These are phyloP conservation scores for Pyrocephalus nanus DNA, from an alignment of 2,797 vertebrate genomes.

Conservation along the genomic window DNA sequence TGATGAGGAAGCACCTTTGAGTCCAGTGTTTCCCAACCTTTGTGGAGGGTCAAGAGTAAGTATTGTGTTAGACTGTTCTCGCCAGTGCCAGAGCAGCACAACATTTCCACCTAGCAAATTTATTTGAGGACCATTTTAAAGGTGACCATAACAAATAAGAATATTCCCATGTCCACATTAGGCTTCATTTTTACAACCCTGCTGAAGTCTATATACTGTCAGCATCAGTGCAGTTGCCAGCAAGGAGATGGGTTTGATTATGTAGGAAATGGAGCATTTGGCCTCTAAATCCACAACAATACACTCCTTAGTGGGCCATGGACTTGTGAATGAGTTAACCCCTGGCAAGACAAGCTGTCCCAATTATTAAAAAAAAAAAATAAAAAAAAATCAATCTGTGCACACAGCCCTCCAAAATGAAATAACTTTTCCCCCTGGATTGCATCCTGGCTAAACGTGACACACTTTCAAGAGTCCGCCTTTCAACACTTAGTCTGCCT, in stretches of 20 bases:
- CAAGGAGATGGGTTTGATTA: not conserved
- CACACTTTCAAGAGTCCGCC: not conserved
- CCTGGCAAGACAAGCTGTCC: not conserved
- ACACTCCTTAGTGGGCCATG: fast-evolving
- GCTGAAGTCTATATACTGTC: fast-evolving
- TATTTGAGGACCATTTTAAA: not conserved
- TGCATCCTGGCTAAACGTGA: not conserved
- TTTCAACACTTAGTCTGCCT: not conserved
- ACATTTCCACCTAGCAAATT: not conserved
- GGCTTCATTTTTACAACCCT: not conserved
- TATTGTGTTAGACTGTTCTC: fast-evolving
- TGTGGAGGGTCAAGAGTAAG: not conserved
- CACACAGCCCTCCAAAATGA: not conserved
- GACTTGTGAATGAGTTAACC: not conserved
- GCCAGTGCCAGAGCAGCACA: not conserved
- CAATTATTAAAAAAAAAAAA: not conserved
- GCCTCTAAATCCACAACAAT: not conserved
- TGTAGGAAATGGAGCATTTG: not conserved
- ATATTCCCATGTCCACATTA: not conserved
- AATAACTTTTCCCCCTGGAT: not conserved
- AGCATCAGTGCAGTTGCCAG: not conserved
- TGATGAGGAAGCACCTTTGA: not conserved
- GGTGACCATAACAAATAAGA: not conserved
- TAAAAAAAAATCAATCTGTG: not conserved
- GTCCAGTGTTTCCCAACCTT: not conserved